phyloP scores from a whole-genome alignment of 2,888 invertebrate genomes.

The Euspilapteryx auroguttella region DNA sequence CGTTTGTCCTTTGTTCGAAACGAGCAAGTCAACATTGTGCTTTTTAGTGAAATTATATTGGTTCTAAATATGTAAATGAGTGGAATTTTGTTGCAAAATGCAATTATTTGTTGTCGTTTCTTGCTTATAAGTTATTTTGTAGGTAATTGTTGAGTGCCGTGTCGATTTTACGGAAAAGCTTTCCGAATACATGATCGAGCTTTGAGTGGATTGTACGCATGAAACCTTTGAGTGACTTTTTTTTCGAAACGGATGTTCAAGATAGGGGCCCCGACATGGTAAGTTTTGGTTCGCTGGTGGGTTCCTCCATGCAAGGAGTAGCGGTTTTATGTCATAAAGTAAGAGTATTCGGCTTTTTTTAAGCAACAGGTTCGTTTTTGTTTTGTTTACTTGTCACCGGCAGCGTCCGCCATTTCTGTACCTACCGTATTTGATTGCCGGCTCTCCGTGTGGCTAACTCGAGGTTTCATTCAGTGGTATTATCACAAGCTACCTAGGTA shows the following conservation, averaged over 20 bases:
- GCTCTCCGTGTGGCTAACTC: too few relatives aligned
- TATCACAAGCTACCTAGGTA: too few relatives aligned
- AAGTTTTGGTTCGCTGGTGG: slow-evolving; percentile 29
- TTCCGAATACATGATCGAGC: slow-evolving; percentile 40
- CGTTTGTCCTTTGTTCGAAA: slow-evolving; percentile 62
- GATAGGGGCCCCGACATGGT: slow-evolving; percentile 84
- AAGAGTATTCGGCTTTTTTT: slow-evolving; percentile 25
- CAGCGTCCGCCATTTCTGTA: slow-evolving; percentile 64
- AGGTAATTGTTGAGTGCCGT: not conserved
- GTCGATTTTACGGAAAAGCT: slow-evolving; percentile 15
- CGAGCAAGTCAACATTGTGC: slow-evolving; percentile 57
- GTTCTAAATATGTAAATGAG: slow-evolving; percentile 27
- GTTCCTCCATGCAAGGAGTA: slow-evolving; percentile 16
- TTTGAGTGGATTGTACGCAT: slow-evolving; percentile 58
- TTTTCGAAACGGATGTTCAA: slow-evolving; percentile 74
- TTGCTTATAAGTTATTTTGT: not conserved
- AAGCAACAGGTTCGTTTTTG: slow-evolving; percentile 64
- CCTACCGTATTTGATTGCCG: slow-evolving; percentile 49
- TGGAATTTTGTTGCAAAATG: slow-evolving; percentile 13
- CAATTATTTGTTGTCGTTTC: not conserved
- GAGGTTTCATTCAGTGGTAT: too few relatives aligned
- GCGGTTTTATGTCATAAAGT: slow-evolving; percentile 47
- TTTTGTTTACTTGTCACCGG: slow-evolving; percentile 65
- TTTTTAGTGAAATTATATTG: slow-evolving; percentile 38
- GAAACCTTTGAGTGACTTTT: slow-evolving; percentile 70